phyloP scores from a whole-genome alignment of 2,888 invertebrate species.

The Aromia moschata region DNA sequence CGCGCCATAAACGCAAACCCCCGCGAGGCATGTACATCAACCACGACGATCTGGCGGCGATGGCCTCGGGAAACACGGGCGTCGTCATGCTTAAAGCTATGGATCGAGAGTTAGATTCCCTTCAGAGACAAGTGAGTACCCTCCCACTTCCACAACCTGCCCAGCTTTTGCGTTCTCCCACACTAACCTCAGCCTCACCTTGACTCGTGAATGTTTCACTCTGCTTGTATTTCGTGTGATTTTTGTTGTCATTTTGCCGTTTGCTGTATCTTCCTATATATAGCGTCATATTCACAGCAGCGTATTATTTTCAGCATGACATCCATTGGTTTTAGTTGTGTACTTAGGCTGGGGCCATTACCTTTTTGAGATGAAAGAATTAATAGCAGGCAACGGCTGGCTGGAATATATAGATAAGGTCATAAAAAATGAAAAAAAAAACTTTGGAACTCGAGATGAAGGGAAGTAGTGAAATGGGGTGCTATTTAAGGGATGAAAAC shows the following conservation, averaged over 20 bases:
- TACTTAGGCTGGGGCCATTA: not conserved
- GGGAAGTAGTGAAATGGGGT: too few relatives aligned
- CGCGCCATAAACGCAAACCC: conserved; percentile 81
- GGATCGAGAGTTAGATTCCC: conserved; percentile 92
- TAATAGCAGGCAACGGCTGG: too few relatives aligned
- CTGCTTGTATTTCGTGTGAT: conserved; percentile 3
- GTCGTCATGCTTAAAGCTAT: conserved; percentile 89
- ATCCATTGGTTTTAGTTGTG: conserved; percentile 1
- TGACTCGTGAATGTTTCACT: conserved; percentile 6
- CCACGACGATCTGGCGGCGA: conserved; percentile 93
- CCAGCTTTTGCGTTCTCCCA: conserved; percentile 23
- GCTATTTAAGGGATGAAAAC: too few relatives aligned
- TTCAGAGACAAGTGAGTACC: conserved; percentile 93
- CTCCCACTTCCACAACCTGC: conserved; percentile 17
- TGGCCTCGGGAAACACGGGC: conserved; percentile 80
- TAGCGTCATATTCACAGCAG: not conserved
- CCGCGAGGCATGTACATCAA: conserved; percentile 98
- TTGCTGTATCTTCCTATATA: not conserved
- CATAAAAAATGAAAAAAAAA: too few relatives aligned
- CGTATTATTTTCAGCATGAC: not conserved
- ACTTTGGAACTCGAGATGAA: too few relatives aligned
- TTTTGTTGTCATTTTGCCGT: not conserved
- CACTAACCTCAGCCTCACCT: conserved; percentile 15
- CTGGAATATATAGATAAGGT: too few relatives aligned
- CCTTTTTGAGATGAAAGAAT: too few relatives aligned